Base-by-base conservation (phyloP, 2,797 vertebrate species). In the Moxostoma hubbsi region DNA sequence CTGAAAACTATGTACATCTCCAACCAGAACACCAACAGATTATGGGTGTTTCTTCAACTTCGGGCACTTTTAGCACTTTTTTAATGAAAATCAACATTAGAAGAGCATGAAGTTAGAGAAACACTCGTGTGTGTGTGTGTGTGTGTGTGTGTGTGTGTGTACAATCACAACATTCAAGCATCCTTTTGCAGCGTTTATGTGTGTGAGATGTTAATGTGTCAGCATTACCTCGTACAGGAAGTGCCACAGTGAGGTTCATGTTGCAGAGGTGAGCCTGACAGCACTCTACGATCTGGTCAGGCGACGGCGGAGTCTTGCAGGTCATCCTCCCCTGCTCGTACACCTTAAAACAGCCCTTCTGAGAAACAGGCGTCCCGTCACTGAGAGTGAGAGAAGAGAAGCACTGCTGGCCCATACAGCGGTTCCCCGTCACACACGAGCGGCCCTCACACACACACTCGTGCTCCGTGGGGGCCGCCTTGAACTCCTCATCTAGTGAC, bases 301-400 rank as follows among this genome's bases (percentile, higher is more conserved):
- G 93, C n/a, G 97, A 97, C 0, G 96, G 96, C 0, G 97, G 97
- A 0, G 97, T 98, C 90, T 97, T 97, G 89, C 98, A 99, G 0
- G 96, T 98, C 95, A 99, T 89, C 8, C 95, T 96, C 67, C 96
- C 94, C 84, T 98, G 97, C 85, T 97, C 97, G 0, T 97, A 96
- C 75, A 96, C 94, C 85, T 94, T 95, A 88, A 99, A 98, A 92
- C 98, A 99, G 88, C 98, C 98, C 62, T 98, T 99, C 91, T 98
- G 97, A 90, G 95, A 95, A 15, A 97, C 92, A 16, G 89, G 90
- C 18, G 90, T 90, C 45, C 96, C 96, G 0, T 94, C 92, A 0
- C 92, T 97, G 81, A 96, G 92, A 15, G 94, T 95, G 80, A 98
- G 89, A 2, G 97, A 97, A 0, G 97, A 94, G 81, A 98, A 99